Evolutionary conservation across 2,113 vertebrate species (phyloP), one percentile per base, ranked within the genome.

Genomic region (Rafetus swinhoei): DNA sequence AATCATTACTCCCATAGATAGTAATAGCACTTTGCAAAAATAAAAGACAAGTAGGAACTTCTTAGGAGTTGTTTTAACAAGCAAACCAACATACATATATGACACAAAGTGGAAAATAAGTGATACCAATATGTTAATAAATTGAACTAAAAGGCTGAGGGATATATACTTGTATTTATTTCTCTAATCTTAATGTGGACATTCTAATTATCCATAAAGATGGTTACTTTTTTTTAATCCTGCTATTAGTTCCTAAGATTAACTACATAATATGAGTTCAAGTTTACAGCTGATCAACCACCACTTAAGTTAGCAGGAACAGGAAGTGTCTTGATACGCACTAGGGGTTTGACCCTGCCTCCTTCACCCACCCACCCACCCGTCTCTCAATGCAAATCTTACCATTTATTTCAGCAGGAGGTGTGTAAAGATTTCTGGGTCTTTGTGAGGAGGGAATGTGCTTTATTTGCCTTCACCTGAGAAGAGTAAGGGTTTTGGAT

Each of bases 161-260:
- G 25, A 13, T 62, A 53, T 79, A 62, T 29, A 45, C 2, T 79
- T 18, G 89, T 55, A 25, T 45, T 72, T 0, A 65, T 50, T 21
- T 22, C 8, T 90, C 39, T 79, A 18, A 35, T 39, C 1, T n/a
- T 82, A 90, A 22, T 54, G 35, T 4, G 2, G 19, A 1, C 81
- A 79, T 88, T 95, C 27, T 6, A 74, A 85, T 84, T 79, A 79
- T 72, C 29, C 54, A 3, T 52, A 10, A 7, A 9, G 74, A 6
- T 85, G 24, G 52, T 52, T 65, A 84, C 79, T 13, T 82, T 39
- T 79, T 65, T 19, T 19, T 35, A 69, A 16, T 76, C 15, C 5
- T 85, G 65, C 76, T 77, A 39, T 84, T 85, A 82, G 62, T 76
- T 55, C 9, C 65, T 21, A 72, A 82, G 39, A 92, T 76, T 62